These are phyloP conservation scores for Eupithecia pulchellata DNA, from an alignment of 2,888 invertebrate species.

Conservation along the genomic window DNA sequence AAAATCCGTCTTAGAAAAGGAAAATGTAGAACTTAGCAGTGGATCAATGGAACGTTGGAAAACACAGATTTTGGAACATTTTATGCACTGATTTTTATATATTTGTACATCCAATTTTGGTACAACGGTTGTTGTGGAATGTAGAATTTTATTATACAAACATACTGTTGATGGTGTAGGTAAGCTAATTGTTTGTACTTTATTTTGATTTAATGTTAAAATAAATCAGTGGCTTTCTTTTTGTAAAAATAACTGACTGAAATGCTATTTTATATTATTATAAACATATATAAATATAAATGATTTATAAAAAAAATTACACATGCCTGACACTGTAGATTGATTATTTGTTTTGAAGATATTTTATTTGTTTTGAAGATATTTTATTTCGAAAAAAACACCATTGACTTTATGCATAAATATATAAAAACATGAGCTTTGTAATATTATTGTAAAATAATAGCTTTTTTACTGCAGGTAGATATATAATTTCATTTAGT, in stretches of 20 bases:
- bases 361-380: neutral
- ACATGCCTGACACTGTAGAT: neutral
- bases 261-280: constrained; percentile 4
- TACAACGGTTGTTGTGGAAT: constrained; percentile 70
- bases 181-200: neutral
- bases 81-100: constrained; percentile 82
- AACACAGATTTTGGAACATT: constrained; percentile 81
- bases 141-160: constrained; percentile 52
- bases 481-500: constrained; percentile 47
- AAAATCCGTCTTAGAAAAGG: constrained; percentile 40
- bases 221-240: neutral
- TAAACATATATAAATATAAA: too few relatives aligned
- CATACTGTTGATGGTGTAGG: constrained; percentile 46
- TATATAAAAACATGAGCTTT: constrained; percentile 68
- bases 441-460: constrained; percentile 64
- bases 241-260: constrained; percentile 10
- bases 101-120: constrained; percentile 79
- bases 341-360: too few relatives aligned
- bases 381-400: constrained; percentile 20
- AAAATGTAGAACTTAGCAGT: constrained; percentile 52
- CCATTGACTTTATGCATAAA: constrained; percentile 42
- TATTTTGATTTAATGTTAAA: neutral
- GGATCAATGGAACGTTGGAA: constrained; percentile 65
- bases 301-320: too few relatives aligned
- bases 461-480: constrained; percentile 67